Conservation (phyloP, 2,888 invertebrate genomes). For the Cordilura impudica region DNA sequence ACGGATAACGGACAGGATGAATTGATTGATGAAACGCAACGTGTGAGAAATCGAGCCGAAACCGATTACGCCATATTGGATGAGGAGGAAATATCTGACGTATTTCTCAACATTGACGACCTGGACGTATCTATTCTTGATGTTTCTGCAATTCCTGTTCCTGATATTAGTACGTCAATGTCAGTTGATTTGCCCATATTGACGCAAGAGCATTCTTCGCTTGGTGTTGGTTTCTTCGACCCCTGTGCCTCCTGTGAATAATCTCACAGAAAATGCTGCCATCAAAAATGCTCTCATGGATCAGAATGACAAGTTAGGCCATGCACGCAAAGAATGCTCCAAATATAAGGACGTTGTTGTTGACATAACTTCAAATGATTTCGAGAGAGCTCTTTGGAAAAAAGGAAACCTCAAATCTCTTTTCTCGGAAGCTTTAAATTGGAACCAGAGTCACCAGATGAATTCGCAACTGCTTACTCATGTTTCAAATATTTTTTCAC, state of each 20-base stretch:
- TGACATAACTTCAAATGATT: slow-evolving; percentile 42
- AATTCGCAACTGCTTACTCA: slow-evolving; percentile 42
- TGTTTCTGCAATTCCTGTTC: slow-evolving; percentile 19
- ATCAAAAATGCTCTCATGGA: slow-evolving; percentile 1
- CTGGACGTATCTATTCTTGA: slow-evolving; percentile 32
- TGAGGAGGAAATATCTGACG: slow-evolving; percentile 13
- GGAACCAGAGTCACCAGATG: slow-evolving; percentile 25
- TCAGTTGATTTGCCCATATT: slow-evolving; percentile 31
- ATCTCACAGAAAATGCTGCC: neutral
- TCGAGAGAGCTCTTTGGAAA: slow-evolving; percentile 49
- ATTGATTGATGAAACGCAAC: slow-evolving; percentile 38
- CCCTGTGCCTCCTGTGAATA: too few relatives aligned
- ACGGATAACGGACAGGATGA: neutral
- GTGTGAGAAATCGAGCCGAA: too few relatives aligned
- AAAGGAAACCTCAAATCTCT: slow-evolving; percentile 52
- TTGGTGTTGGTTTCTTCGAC: too few relatives aligned
- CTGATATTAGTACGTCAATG: slow-evolving; percentile 28
- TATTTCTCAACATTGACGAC: neutral
- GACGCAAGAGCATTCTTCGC: neutral
- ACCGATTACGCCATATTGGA: too few relatives aligned
- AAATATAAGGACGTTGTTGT: slow-evolving; percentile 39
- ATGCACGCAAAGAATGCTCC: slow-evolving; percentile 28
- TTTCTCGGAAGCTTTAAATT: slow-evolving; percentile 48
- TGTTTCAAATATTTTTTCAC: slow-evolving; percentile 57
- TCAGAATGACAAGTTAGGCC: slow-evolving; percentile 32